These are phyloP conservation scores for Temnothorax ravouxi DNA, from an alignment of 2,888 invertebrate genomes.

Conservation along the genomic window DNA sequence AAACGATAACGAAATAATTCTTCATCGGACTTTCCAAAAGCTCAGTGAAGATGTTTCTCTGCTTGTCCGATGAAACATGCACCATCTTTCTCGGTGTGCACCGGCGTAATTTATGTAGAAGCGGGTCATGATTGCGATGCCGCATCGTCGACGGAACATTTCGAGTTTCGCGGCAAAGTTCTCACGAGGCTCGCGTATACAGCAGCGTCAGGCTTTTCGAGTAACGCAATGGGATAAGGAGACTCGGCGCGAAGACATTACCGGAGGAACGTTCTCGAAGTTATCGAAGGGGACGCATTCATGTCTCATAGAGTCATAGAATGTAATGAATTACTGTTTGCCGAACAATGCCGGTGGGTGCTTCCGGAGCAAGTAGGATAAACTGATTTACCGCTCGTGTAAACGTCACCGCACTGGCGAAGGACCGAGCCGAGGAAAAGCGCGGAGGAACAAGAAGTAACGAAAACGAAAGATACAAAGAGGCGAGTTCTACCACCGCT, in stretches of 20 bases:
- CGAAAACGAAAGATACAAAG: constrained; percentile 18
- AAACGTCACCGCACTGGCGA: constrained; percentile 58
- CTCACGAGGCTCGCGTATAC: constrained; percentile 58
- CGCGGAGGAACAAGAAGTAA: constrained; percentile 24
- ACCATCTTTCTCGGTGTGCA: constrained; percentile 58
- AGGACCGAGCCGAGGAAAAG: constrained; percentile 5
- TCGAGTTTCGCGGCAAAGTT: constrained; percentile 75
- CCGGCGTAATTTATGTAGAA: constrained; percentile 71
- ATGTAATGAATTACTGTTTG: constrained; percentile 82
- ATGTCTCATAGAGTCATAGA: constrained; percentile 78
- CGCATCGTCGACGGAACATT: constrained; percentile 72
- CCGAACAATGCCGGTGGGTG: constrained; percentile 78
- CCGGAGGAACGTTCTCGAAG: constrained; percentile 61
- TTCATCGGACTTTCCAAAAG: constrained; percentile 55
- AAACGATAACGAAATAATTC: constrained; percentile 20
- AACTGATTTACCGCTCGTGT: constrained; percentile 79
- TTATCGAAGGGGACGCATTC: constrained; percentile 74
- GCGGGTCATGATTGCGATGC: constrained; percentile 76
- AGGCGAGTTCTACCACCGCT: not conserved
- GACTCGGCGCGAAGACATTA: constrained; percentile 67
- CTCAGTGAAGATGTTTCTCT: constrained; percentile 54
- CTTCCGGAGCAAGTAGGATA: constrained; percentile 72
- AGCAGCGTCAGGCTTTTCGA: constrained; percentile 58
- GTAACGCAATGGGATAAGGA: constrained; percentile 40
- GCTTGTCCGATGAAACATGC: constrained; percentile 45